These are phyloP conservation scores for Troides oblongomaculatus DNA, from an alignment of 2,888 invertebrate species.

Conservation along the genomic window DNA sequence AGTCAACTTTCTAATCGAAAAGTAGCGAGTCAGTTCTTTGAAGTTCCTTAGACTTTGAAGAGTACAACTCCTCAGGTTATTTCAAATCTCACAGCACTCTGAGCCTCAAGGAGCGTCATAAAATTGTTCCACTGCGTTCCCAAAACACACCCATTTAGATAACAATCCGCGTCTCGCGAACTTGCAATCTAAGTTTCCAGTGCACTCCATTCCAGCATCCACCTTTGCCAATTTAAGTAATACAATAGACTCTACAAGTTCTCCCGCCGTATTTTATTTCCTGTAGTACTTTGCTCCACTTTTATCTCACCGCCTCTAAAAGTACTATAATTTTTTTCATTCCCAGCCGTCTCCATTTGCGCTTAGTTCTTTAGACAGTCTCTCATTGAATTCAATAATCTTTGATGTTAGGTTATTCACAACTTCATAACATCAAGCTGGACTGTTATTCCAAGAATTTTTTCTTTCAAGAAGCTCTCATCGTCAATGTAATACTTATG, in stretches of 20 bases:
- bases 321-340: background rate
- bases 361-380: too few species aligned
- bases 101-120: constrained; percentile 5
- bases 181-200: constrained; percentile 53
- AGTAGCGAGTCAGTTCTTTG: too few species aligned
- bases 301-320: constrained; percentile 9
- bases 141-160: constrained; percentile 44
- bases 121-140: constrained; percentile 24
- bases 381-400: too few species aligned
- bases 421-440: too few species aligned
- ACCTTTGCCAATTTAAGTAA: constrained; percentile 50
- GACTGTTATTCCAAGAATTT: too few species aligned
- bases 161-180: constrained; percentile 41
- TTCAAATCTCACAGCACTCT: background rate
- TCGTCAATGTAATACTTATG: too few species aligned
- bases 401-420: too few species aligned
- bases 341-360: too few species aligned
- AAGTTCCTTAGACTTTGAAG: too few species aligned
- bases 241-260: constrained; percentile 35
- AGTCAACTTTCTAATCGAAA: too few species aligned
- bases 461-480: too few species aligned
- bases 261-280: constrained; percentile 39
- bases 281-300: constrained; percentile 21
- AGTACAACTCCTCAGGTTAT: too few species aligned
- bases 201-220: constrained; percentile 44